Evolutionary conservation across 2,888 invertebrate species (phyloP), one percentile per base, ranked within the genome.

Genomic region (Dryobotodes eremita): DNA sequence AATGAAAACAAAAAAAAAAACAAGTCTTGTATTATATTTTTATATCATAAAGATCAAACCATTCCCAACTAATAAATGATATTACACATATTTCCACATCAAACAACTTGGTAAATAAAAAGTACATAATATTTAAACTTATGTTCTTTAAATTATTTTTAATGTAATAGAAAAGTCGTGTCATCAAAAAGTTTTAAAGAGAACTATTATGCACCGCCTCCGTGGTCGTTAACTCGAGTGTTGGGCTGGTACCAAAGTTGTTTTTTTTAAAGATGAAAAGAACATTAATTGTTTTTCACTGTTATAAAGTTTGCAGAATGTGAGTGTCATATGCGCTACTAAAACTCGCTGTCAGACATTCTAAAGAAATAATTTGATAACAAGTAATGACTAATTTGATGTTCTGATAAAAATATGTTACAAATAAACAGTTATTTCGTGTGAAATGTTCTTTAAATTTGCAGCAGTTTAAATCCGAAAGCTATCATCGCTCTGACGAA

Each of bases 201-300:
- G 85, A 91, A 89, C 89, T 90, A 91, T 70, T 87, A 89, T 86
- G 87, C 89, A 85, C 80, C 90, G 88, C 89, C 89, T 88, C 90
- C 88, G 83, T 86, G 82, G 81, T 92, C 89, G 89, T 90, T 89
- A 89, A 90, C 83, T 80, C 80, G 85, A 86, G 84, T 89, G 89
- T 90, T 88, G 83, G 86, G 87, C 23, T 77, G 77, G 65, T 81
- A 88, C 86, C 90, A 90, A 91, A 88, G 89, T 42, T 62, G 81
- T 80, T 72, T 85, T 88, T 90, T 61, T 88, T 88, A 78, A 87
- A 92, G 87, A 91, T 89, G 90, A 90, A 91, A 90, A 77, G 74
- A 84, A 82, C 61, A 80, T 84, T 78, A 78, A 79, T 88, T 86
- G 46, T 86, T 50, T 88, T 85, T 88, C 74, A 83, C 85, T 81